Evolutionary conservation across 1,140 invertebrate genomes (phyloP).

Genomic region (Stenopsyche tienmushanensis): DNA sequence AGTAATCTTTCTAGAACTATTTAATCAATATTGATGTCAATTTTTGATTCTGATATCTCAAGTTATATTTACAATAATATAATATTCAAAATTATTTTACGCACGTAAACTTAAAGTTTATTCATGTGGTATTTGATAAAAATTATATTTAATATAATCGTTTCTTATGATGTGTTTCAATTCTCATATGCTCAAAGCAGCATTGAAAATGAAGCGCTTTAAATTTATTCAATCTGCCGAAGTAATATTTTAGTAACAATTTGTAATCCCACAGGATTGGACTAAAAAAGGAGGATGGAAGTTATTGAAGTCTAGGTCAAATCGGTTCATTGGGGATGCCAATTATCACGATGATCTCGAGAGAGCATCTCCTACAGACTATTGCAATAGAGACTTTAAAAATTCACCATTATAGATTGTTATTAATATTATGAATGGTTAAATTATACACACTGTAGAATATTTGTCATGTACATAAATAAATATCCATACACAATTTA

Average conservation of each 20-base stretch:
- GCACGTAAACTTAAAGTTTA: too few relatives aligned
- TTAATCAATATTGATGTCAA: slow-evolving; percentile 5
- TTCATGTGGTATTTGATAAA: not conserved
- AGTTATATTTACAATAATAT: too few relatives aligned
- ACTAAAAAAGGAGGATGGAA: slow-evolving; percentile 68
- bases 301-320: slow-evolving; percentile 54
- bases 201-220: slow-evolving; percentile 31
- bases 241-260: too few relatives aligned
- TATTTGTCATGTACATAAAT: slow-evolving; percentile 12
- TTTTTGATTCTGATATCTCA: too few relatives aligned
- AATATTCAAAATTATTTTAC: too few relatives aligned
- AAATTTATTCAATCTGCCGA: too few relatives aligned
- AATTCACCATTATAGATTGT: slow-evolving; percentile 55
- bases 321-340: slow-evolving; percentile 64
- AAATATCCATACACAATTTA: not conserved
- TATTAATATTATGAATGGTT: not conserved
- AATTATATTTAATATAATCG: not conserved
- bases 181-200: too few relatives aligned
- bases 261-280: slow-evolving; percentile 77
- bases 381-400: slow-evolving; percentile 69
- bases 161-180: too few relatives aligned
- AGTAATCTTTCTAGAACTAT: slow-evolving; percentile 46
- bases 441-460: not conserved
- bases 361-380: slow-evolving; percentile 60
- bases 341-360: slow-evolving; percentile 62